Evolutionary conservation across 1,140 invertebrate species (phyloP), one percentile per base, ranked within the genome.

Genomic region (Belonocnema kinseyi): DNA sequence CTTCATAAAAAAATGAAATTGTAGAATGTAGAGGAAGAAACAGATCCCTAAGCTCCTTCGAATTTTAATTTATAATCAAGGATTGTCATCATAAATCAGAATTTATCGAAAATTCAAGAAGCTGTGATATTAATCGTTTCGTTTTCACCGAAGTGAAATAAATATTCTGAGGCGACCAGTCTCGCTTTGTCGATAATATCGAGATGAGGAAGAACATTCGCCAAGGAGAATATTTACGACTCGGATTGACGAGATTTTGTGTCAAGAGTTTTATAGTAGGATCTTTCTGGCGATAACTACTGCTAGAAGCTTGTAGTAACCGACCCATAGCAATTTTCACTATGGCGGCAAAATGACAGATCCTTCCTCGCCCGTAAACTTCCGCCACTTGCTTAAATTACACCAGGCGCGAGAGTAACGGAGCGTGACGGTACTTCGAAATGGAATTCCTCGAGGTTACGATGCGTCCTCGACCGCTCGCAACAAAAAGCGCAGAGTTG

Each of bases 381-480:
- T 66, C 58, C 58, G 21, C 26, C 58, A 72, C 72, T 71, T 74
- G 76, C 79, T 82, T 79, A 66, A 82, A 80, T 78, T 78, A 70
- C 75, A 54, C 13, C n/a, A 50, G 72, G 74, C 75, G 72, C 58
- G 74, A 58, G 19, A 54, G 50, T 61, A 77, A 66, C 70, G 75
- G 77, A 79, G 76, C 72, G 66, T 21, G 75, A 77, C 66, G 77
- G 75, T 83, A 79, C 80, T 77, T 81, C 80, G 79, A 84, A 84
- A 82, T 78, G 82, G 77, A 82, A 84, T 82, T 84, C 79, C 80
- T 79, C 72, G 77, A 76, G 80, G 80, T 84, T 84, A 82, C 79
- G 80, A 81, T 76, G 77, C 83, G 80, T 81, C 80, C 77, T 70
- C 74, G 72, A 77, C 58, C 58, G 26, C 58, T 66, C 3, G 26